Evolutionary conservation across 2,113 vertebrate genomes (phyloP).

Genomic region (Cairina moschata): DNA sequence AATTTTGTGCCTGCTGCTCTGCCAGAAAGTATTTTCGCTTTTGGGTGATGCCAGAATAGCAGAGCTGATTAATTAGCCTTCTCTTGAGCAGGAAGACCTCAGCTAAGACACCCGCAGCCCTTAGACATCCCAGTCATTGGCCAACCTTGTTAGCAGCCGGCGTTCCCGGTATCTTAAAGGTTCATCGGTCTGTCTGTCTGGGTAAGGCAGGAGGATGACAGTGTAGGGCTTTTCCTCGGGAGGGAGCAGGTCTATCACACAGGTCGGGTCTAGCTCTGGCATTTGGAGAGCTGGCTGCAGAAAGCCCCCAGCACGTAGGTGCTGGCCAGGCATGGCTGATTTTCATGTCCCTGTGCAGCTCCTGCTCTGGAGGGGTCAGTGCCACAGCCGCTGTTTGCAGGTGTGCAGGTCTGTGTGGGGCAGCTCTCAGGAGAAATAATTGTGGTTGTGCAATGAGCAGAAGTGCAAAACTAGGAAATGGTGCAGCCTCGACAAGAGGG

Average conservation of each 20-base stretch:
- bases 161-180: not conserved
- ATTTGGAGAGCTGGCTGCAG: not conserved
- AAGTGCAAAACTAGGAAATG: not conserved
- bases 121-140: not conserved
- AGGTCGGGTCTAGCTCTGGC: not conserved
- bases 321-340: not conserved
- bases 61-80: constrained; percentile 67
- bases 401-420: fast-evolving
- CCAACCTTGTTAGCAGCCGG: not conserved
- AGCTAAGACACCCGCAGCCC: constrained; percentile 7
- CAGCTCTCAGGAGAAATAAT: not conserved
- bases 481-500: not conserved
- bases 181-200: not conserved
- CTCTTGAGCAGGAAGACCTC: constrained; percentile 32
- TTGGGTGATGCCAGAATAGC: constrained; percentile 63
- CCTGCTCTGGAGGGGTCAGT: not conserved
- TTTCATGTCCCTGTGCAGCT: not conserved
- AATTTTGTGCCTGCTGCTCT: constrained; percentile 62
- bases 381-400: fast-evolving
- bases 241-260: not conserved
- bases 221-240: not conserved
- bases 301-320: not conserved
- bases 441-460: not conserved
- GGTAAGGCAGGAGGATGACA: not conserved
- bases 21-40: constrained; percentile 72